Base-by-base conservation (phyloP, 2,888 invertebrate species). In the Gortyna flavago region DNA sequence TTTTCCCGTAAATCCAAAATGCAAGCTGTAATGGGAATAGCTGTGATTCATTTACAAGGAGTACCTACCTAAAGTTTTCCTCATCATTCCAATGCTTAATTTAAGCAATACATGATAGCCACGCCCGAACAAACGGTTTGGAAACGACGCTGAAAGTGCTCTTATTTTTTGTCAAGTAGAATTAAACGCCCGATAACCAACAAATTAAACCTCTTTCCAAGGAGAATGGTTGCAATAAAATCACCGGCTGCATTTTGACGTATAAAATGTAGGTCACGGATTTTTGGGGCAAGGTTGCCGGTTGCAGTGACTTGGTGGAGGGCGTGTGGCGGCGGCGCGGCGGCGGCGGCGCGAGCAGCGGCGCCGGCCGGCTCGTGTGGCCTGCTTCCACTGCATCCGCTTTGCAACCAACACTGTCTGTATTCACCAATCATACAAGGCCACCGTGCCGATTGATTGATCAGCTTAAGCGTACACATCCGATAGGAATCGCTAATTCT, bases 281-380 rank as follows among this genome's bases (percentile, higher is more conserved):
- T 92, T 96, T 95, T 95, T 93, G 94, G 96, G 93, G 94, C 96
- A 96, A 96, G 96, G 96, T 95, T 95, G 93, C 88, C 85, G 81
- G 88, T 93, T 94, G 95, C 94, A 93, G 90, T 78, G 80, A 32
- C 75, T 74, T 72, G 74, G 79, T 62, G 74, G 81, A 85, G 88
- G 84, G 85, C 86, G 88, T 82, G 72, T 72, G 81, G 75, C 72
- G 80, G 66, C 21, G 65, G 11, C 81, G 74, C 72, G 80, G 65
- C 18, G 65, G 41, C 9, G n/a, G n/a, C n/a, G 11, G 9, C 11
- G 41, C 7, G 38, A 85, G 84, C 89, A 86, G 80, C 87, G 87
- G 85, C 89, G 85, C 81, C 85, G 65, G 85, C 81, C 85, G 65
- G 89, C 88, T 92, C 88, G 93, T 92, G 93, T 92, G 94, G 91